Evolutionary conservation across 2,113 vertebrate genomes (phyloP).

Genomic region (Pleuronectes platessa): DNA sequence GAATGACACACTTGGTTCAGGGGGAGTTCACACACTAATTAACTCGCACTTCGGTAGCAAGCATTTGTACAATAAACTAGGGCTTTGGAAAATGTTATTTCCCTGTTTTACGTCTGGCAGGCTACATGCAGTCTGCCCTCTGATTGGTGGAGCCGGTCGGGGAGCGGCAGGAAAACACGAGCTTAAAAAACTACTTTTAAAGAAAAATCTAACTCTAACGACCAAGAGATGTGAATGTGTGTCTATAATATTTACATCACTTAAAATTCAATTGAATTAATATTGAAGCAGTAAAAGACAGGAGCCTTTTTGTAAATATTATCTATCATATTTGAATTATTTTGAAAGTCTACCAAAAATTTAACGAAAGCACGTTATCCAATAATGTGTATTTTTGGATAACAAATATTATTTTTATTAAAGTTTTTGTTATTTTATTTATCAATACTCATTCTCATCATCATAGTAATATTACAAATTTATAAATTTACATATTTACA

Average conservation of each 20-base stretch:
- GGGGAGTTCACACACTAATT: slow-evolving; percentile 21
- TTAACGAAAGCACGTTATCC: neutral
- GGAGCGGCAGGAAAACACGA: neutral
- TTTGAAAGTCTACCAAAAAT: neutral
- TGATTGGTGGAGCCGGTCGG: neutral
- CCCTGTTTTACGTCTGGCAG: slow-evolving; percentile 4
- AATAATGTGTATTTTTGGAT: neutral
- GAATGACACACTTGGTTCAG: slow-evolving; percentile 20
- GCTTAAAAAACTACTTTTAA: neutral
- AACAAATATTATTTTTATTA: neutral
- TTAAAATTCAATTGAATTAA: too few species aligned
- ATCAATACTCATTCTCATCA: too few species aligned
- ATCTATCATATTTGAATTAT: too few species aligned
- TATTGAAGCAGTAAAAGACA: neutral
- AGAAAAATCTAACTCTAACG: neutral
- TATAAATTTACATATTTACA: neutral
- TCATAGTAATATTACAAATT: neutral
- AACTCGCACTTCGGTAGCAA: neutral
- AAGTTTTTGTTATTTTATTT: neutral
- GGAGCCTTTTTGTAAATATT: too few species aligned
- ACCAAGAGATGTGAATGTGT: neutral
- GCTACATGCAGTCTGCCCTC: neutral
- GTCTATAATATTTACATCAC: neutral
- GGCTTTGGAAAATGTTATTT: neutral
- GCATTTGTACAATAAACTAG: neutral